Base-by-base conservation (phyloP, 2,888 invertebrate species). In the Tenthredo distinguenda region DNA sequence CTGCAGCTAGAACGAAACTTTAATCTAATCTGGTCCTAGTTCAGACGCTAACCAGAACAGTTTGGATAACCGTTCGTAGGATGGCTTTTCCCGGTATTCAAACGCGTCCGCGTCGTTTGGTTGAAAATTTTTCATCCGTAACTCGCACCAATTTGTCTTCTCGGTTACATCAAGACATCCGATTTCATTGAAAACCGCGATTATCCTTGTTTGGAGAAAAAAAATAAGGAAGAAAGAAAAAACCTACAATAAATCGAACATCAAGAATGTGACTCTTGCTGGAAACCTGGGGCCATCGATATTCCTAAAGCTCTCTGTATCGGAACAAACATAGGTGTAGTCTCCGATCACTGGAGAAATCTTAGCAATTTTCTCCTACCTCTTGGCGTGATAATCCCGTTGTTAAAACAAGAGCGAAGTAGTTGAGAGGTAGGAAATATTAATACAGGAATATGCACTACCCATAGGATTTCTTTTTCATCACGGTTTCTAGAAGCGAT, bases 1-100 rank as follows among this genome's bases (percentile, higher is more conserved):
- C 71, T 50, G 26, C 26, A 81, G 43, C 83, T 34, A 83, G 68
- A n/a, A 55, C 34, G 77, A 21, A 83, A 83, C 71, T 83, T 31
- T 34, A 65, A 83, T 83, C 83, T 65, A 83, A 83, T 83, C 83
- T 83, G 83, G 68, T 65, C 83, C 47, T 47, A 26, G 83, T 83
- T 83, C 71, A 83, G 83, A 83, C 83, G 83, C 65, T 83, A 83
- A 83, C 68, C 83, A 83, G 83, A 83, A 65, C 83, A 83, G 83
- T 71, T 83, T 83, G 68, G 83, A 83, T 83, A 83, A 83, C 83
- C 62, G 71, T 43, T 43, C 47, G 31, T n/a, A 62, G 58, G n/a
- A 81, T 40, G 40, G 62, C 50, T 68, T 83, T 83, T 83, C 83
- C 34, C 65, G 68, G 31, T 47, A 40, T 62, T 40, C 15, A 71